These are phyloP conservation scores for Ictalurus punctatus DNA, from an alignment of 2,113 vertebrate genomes.

Conservation along the genomic window DNA sequence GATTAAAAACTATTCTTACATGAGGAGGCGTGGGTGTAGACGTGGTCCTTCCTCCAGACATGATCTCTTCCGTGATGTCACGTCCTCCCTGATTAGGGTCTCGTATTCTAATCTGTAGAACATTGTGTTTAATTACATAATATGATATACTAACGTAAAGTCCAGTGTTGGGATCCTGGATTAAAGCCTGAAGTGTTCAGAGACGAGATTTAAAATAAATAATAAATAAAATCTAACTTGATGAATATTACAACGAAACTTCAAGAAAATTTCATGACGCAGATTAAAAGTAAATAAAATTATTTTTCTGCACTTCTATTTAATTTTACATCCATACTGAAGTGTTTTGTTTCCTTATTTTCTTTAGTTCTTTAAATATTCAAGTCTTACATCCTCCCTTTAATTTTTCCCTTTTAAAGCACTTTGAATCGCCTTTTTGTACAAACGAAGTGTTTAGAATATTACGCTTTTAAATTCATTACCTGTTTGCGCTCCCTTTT, in stretches of 20 bases:
- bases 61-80: slow-evolving; percentile 97
- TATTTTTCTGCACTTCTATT: background rate
- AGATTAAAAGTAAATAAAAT: background rate
- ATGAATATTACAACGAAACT: background rate
- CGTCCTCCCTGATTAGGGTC: slow-evolving; percentile 96
- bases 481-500: slow-evolving; percentile 94
- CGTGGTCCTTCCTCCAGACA: slow-evolving; percentile 90
- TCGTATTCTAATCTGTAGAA: slow-evolving; percentile 90
- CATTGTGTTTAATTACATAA: background rate
- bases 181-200: background rate
- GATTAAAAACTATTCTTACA: slow-evolving; percentile 67
- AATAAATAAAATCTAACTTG: too few relatives aligned
- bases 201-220: background rate
- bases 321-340: background rate
- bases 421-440: too few relatives aligned
- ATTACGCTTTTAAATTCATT: slow-evolving; percentile 48
- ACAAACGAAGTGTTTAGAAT: background rate
- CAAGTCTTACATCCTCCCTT: background rate
- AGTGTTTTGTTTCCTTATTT: too few relatives aligned
- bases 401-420: too few relatives aligned
- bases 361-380: background rate
- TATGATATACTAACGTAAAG: too few relatives aligned
- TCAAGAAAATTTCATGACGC: too few relatives aligned
- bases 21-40: slow-evolving; percentile 94
- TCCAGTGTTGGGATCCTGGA: too few relatives aligned